phyloP scores from a whole-genome alignment of 2,113 vertebrate genomes.

The Donacobius atricapilla region DNA sequence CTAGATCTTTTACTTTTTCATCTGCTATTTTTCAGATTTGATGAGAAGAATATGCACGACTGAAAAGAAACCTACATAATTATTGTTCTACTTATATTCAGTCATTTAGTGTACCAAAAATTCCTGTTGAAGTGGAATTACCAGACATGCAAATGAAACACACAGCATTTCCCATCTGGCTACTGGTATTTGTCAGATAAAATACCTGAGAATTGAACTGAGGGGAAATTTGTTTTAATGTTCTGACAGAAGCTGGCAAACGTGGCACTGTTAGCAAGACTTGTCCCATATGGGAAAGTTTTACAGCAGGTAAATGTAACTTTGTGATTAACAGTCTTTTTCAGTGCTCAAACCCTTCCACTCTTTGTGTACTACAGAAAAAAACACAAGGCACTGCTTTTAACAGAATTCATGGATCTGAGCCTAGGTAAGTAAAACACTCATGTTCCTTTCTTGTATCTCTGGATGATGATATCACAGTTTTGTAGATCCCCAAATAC shows the following conservation, averaged over 20 bases:
- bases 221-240: background rate
- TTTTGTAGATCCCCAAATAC: background rate
- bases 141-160: slow-evolving; percentile 27
- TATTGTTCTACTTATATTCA: background rate
- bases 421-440: background rate
- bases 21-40: background rate
- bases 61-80: background rate
- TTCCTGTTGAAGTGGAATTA: background rate
- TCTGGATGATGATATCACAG: background rate
- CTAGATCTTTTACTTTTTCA: background rate
- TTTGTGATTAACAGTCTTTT: background rate
- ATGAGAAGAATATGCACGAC: background rate
- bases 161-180: background rate
- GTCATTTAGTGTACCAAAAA: background rate
- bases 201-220: background rate
- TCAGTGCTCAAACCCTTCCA: background rate
- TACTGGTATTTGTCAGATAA: background rate
- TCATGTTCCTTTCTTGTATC: background rate
- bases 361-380: background rate
- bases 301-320: background rate
- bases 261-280: background rate
- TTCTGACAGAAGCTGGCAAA: background rate
- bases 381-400: background rate
- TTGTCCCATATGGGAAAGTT: background rate
- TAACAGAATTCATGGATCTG: background rate